Evolutionary conservation across 2,797 vertebrate species (phyloP), one percentile per base, ranked within the genome.

Genomic region (Danio tinwini): DNA sequence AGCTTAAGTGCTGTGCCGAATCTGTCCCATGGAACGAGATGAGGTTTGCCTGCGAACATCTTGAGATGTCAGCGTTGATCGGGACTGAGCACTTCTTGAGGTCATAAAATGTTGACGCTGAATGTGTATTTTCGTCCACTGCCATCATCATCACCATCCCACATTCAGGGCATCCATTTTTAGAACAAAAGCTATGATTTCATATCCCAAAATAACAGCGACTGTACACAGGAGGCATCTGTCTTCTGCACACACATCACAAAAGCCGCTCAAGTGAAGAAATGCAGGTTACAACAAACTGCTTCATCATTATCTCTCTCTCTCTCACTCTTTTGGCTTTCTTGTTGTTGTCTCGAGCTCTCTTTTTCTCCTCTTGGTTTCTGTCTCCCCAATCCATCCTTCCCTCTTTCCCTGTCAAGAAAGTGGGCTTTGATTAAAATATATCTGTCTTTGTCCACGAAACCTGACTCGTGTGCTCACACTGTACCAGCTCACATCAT

Each of bases 101-200:
- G 55, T 80, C 78, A 64, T 71, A 58, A 56, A 81, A 58, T 74
- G 79, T 79, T 73, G 61, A 78, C 53, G 69, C 58, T 63, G 59
- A 70, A 77, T 74, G 39, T 90, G 87, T 90, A 89, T 92, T 91
- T 91, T 89, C 81, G 85, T 90, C 86, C 81, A 76, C 86, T 92
- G 90, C 91, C 90, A 90, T 91, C 88, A 89, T 89, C 62, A 90
- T 91, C 90, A 90, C 91, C 88, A 89, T 89, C 62, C n/a, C 64
- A 93, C 89, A 92, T 92, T 90, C 91, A 86, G 84, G 87, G 86
- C 78, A 76, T 78, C 89, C 89, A 91, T 90, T 93, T 93, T 88
- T 92, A 93, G 90, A 92, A 89, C 87, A 89, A 90, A 91, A 90
- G 91, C 86, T 86, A 91, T 90, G 89, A 89, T 87, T 88, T 89